Conservation (phyloP, 2,113 vertebrate species). For the Macroglossus sobrinus region DNA sequence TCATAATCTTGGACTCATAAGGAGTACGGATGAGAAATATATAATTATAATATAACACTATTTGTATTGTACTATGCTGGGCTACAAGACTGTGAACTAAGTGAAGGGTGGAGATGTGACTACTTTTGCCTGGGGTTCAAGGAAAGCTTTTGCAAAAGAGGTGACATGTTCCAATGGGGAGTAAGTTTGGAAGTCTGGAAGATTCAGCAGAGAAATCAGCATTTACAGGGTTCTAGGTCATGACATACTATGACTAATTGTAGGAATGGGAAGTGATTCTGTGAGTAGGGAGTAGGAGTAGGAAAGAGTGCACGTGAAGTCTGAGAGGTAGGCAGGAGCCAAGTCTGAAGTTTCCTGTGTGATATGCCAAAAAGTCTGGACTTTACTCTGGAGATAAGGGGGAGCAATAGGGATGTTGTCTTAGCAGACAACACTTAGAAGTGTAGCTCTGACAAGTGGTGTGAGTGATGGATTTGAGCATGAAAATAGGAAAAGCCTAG, state of each 20-base stretch:
- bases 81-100: background rate
- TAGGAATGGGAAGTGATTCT: background rate
- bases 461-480: background rate
- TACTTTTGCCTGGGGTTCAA: background rate
- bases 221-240: background rate
- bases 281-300: background rate
- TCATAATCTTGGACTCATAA: background rate
- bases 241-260: background rate
- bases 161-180: background rate
- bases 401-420: fast-evolving
- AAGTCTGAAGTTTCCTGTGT: background rate
- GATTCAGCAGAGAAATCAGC: background rate
- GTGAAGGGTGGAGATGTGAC: background rate
- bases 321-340: background rate
- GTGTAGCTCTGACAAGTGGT: background rate
- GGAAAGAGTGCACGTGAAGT: background rate
- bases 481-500: background rate
- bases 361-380: background rate
- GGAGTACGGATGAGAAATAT: background rate
- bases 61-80: background rate
- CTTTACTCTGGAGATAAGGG: background rate
- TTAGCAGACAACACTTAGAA: background rate
- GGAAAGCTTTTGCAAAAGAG: background rate
- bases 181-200: background rate
- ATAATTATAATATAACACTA: background rate